Percentiles rank a stretch among this genome's conserved stretches.
Evolutionary conservation across 2,113 vertebrate genomes (phyloP).

Genomic region (Bambusicola thoracicus): DNA sequence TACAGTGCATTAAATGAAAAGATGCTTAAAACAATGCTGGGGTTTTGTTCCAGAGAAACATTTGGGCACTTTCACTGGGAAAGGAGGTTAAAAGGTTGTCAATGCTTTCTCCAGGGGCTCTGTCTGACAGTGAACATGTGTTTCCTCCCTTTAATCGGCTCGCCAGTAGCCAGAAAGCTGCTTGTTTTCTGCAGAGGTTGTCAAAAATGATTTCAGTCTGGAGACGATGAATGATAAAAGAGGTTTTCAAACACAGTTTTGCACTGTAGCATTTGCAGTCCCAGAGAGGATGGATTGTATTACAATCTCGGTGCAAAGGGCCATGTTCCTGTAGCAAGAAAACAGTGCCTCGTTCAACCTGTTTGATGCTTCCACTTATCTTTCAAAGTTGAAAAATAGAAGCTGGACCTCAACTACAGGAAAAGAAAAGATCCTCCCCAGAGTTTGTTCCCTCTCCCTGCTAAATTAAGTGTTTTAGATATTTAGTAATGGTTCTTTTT

Average conservation of each 20-base stretch:
- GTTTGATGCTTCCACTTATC: constrained; percentile 75
- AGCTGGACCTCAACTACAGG: background rate
- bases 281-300: constrained; percentile 84
- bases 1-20: constrained; percentile 78
- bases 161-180: constrained; percentile 87
- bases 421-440: background rate
- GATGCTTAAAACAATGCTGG: constrained; percentile 81
- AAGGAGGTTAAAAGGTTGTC: constrained; percentile 91
- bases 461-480: background rate
- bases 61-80: constrained; percentile 85
- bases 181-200: constrained; percentile 87
- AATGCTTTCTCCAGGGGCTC: constrained; percentile 84
- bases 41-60: constrained; percentile 82
- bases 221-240: constrained; percentile 89
- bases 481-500: background rate
- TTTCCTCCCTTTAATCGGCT: constrained; percentile 92
- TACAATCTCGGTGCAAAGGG: constrained; percentile 81
- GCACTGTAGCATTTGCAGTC: constrained; percentile 80
- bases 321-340: constrained; percentile 74
- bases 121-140: constrained; percentile 93
- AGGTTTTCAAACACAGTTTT: constrained; percentile 87
- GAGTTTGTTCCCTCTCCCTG: background rate
- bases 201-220: constrained; percentile 89
- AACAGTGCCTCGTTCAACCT: constrained; percentile 78
- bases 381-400: constrained; percentile 48